Conservation (phyloP, 2,888 invertebrate genomes). For the Lottia scabra region DNA sequence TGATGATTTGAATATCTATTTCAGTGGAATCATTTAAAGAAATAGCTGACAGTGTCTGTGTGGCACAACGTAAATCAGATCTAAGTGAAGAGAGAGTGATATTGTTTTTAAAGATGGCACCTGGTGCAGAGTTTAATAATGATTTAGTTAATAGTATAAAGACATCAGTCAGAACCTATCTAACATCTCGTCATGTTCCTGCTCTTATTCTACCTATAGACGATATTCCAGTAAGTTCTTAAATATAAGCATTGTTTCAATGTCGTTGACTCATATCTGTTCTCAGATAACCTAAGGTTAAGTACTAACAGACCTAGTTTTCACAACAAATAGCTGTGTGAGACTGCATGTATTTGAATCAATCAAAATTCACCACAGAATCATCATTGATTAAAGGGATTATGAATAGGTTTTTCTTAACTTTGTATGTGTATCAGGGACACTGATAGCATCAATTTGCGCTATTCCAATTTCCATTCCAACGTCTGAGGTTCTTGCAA, state of each 20-base stretch:
- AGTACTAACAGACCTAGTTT: no score
- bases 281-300: no score
- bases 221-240: slow-evolving; percentile 71
- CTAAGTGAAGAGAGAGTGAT: slow-evolving; percentile 73
- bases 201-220: slow-evolving; percentile 69
- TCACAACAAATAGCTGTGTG: no score
- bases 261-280: no score
- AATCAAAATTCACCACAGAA: no score
- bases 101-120: slow-evolving; percentile 72
- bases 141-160: slow-evolving; percentile 69
- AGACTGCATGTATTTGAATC: no score
- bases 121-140: slow-evolving; percentile 61
- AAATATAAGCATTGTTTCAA: neutral
- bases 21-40: slow-evolving; percentile 72
- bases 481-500: no score
- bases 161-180: slow-evolving; percentile 68
- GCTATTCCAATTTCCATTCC: no score
- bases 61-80: slow-evolving; percentile 70
- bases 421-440: no score
- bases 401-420: no score
- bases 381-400: no score
- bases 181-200: slow-evolving; percentile 74
- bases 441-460: no score
- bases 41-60: slow-evolving; percentile 73
- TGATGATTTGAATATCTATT: slow-evolving; percentile 20